A percentile compares a stretch with the other conserved stretches of the same genome.
phyloP scores from a whole-genome alignment of 2,113 vertebrate genomes.

The Craseonycteris thonglongyai region DNA sequence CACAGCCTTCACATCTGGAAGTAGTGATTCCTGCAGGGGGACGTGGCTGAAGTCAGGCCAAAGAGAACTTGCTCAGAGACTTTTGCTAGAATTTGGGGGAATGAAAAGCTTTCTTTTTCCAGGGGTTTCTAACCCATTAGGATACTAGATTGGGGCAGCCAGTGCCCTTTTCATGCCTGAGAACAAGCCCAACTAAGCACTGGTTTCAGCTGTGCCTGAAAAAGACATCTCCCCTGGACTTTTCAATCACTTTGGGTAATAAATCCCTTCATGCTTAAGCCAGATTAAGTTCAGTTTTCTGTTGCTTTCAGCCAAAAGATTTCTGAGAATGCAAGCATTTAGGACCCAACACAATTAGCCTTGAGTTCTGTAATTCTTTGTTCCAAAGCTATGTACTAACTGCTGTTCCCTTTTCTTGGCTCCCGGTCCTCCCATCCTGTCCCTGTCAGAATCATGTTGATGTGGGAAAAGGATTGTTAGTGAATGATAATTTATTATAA shows the following conservation, averaged over 20 bases:
- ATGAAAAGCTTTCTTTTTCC: neutral
- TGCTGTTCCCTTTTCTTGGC: neutral
- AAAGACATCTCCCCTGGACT: neutral
- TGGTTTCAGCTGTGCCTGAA: neutral
- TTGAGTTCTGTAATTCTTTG: neutral
- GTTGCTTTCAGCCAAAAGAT: neutral
- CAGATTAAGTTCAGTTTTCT: neutral
- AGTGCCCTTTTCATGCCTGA: neutral
- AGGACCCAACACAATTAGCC: neutral
- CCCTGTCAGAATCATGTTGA: neutral
- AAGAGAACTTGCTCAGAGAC: neutral
- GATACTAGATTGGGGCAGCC: neutral
- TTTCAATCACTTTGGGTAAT: neutral
- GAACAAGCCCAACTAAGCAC: neutral
- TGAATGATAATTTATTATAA: constrained; percentile 3
- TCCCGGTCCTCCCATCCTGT: neutral
- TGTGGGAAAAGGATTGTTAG: neutral
- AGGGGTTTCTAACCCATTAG: neutral
- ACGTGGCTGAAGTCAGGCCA: neutral
- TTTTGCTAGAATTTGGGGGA: neutral
- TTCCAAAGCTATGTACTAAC: neutral
- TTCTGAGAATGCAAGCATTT: neutral
- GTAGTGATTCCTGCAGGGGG: neutral
- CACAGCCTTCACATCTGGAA: neutral
- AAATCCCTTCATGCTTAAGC: neutral